phyloP scores from a whole-genome alignment of 2,888 invertebrate genomes.

The Noctua comes region DNA sequence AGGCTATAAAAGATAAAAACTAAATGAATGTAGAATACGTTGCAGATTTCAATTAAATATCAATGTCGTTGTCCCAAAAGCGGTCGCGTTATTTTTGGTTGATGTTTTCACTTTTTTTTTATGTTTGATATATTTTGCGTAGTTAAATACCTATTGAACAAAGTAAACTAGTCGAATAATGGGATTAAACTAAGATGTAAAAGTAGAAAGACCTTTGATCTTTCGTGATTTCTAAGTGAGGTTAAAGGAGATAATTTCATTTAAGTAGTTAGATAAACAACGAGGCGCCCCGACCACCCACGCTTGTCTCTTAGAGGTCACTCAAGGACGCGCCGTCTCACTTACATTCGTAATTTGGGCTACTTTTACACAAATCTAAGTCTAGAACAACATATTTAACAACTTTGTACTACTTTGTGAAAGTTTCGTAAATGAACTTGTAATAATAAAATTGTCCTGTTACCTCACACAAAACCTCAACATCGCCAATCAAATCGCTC shows the following conservation, averaged over 20 bases:
- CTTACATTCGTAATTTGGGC: conserved; percentile 62
- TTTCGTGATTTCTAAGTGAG: conserved; percentile 70
- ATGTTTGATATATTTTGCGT: not conserved
- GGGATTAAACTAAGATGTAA: not conserved
- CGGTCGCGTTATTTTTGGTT: not conserved
- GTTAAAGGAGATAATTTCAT: conserved; percentile 77
- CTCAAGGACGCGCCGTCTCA: conserved; percentile 74
- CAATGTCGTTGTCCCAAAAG: not conserved
- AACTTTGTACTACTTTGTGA: not conserved
- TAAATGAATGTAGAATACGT: conserved; percentile 14
- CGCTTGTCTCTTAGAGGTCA: conserved; percentile 76
- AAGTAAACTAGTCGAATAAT: conserved; percentile 6
- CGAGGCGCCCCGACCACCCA: conserved; percentile 75
- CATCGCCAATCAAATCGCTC: not conserved
- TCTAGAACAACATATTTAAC: conserved; percentile 27
- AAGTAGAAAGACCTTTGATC: conserved; percentile 62
- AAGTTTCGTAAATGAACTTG: conserved; percentile 2
- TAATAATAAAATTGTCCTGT: conserved; percentile 1
- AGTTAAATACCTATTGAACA: not conserved
- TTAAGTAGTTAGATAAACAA: conserved; percentile 69
- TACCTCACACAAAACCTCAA: not conserved
- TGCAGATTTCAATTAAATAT: conserved; percentile 13
- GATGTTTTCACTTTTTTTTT: conserved; percentile 5
- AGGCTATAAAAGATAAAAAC: conserved; percentile 27
- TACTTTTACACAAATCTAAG: conserved; percentile 38